phyloP scores from a whole-genome alignment of 2,888 invertebrate genomes.

The Ophioninae sp. region DNA sequence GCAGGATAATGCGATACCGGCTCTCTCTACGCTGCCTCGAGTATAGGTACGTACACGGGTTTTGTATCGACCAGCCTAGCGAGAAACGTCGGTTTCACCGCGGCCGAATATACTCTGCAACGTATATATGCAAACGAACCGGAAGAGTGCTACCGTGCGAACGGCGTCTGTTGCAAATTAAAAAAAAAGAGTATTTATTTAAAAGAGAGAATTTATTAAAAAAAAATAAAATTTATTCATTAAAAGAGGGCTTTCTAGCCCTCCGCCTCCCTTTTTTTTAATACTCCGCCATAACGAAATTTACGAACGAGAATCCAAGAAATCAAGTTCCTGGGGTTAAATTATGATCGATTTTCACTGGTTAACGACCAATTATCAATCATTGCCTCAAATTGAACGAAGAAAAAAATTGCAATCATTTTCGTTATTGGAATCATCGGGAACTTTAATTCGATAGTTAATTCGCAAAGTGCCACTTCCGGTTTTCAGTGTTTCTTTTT shows the following conservation, averaged over 20 bases:
- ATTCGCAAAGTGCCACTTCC: not conserved
- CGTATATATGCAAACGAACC: constrained; percentile 21
- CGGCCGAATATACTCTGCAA: constrained; percentile 55
- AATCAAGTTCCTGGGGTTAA: no score
- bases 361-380: no score
- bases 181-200: constrained; percentile 53
- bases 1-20: constrained; percentile 69
- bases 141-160: constrained; percentile 54
- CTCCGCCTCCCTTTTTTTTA: no score
- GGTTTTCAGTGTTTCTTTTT: not conserved
- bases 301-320: no score
- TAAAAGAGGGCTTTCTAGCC: no score
- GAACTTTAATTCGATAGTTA: not conserved
- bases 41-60: constrained; percentile 63
- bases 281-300: no score
- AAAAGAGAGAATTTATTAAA: no score
- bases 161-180: constrained; percentile 42
- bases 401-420: not conserved
- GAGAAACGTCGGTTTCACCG: constrained; percentile 35
- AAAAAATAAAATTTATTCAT: no score
- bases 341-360: no score
- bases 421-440: not conserved
- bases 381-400: not conserved
- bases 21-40: constrained; percentile 42
- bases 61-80: constrained; percentile 63